phyloP scores from a whole-genome alignment of 2,888 invertebrate species.

The Ariolimax columbianus region DNA sequence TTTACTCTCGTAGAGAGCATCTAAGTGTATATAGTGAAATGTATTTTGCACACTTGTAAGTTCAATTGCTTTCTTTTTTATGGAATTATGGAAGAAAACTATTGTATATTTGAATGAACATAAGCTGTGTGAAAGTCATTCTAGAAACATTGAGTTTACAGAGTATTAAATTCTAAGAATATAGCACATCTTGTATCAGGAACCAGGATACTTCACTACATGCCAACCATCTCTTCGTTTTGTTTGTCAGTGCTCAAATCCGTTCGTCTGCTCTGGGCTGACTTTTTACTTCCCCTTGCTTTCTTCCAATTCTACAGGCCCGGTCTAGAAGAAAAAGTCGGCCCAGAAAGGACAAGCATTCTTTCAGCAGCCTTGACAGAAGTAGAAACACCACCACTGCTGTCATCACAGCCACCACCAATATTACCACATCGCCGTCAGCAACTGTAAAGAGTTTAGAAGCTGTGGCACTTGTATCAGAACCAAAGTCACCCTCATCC shows the following conservation, averaged over 20 bases:
- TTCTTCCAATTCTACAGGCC: conserved; percentile 38
- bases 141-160: no score
- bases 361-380: not conserved
- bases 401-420: conserved; percentile 1
- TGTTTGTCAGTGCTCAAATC: conserved; percentile 4
- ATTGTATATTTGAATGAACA: no score
- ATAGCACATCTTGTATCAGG: no score
- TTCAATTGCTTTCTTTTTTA: no score
- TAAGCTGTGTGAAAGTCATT: no score
- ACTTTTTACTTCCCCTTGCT: conserved; percentile 16
- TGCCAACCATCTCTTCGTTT: not conserved
- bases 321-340: conserved; percentile 39
- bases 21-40: no score
- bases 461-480: not conserved
- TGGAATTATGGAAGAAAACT: no score
- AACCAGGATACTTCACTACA: no score
- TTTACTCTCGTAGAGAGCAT: no score
- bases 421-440: not conserved
- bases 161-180: no score
- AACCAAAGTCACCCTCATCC: not conserved
- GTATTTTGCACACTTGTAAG: no score
- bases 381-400: not conserved
- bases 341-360: conserved; percentile 33
- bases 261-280: conserved; percentile 38
- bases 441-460: conserved; percentile 9